Percentiles rank a stretch among this genome's conserved stretches.
Conservation (phyloP, 2,797 vertebrate genomes). For the Gymnothorax reevesii region DNA sequence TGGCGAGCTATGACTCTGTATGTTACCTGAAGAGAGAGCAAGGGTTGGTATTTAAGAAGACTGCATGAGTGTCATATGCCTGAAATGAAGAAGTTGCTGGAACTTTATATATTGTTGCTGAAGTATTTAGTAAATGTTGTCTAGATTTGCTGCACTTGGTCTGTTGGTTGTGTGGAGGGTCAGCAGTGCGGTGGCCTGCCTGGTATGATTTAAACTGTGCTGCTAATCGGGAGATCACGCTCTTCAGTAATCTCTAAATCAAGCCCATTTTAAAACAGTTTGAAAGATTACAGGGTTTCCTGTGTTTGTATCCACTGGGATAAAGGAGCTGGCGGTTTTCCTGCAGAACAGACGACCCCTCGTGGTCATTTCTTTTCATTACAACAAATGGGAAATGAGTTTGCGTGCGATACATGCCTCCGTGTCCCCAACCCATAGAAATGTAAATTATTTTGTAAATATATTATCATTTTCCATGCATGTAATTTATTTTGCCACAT, state of each 20-base stretch:
- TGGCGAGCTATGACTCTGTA: too few species aligned
- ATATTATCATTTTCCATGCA: neutral
- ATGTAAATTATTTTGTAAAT: neutral
- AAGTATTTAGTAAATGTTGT: neutral
- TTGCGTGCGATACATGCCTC: neutral
- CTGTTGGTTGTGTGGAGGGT: neutral
- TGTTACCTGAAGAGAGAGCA: too few species aligned
- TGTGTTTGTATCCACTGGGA: conserved; percentile 21
- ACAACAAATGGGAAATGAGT: conserved; percentile 34
- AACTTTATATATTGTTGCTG: neutral
- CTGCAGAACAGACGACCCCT: conserved; percentile 52
- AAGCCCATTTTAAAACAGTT: conserved; percentile 27
- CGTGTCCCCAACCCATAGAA: neutral
- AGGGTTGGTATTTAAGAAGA: neutral
- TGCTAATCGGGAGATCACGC: conserved; percentile 31
- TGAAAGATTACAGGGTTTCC: conserved; percentile 35
- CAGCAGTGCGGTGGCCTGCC: neutral
- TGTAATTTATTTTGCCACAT: neutral
- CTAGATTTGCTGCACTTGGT: neutral
- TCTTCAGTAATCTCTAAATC: conserved; percentile 27
- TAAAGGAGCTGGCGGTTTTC: neutral
- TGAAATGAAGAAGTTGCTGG: neutral
- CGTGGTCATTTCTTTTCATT: conserved; percentile 53
- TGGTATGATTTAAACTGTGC: conserved; percentile 29
- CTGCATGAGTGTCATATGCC: neutral